These are phyloP conservation scores for Melipona beecheii DNA, from an alignment of 2,888 invertebrate species.

Conservation along the genomic window DNA sequence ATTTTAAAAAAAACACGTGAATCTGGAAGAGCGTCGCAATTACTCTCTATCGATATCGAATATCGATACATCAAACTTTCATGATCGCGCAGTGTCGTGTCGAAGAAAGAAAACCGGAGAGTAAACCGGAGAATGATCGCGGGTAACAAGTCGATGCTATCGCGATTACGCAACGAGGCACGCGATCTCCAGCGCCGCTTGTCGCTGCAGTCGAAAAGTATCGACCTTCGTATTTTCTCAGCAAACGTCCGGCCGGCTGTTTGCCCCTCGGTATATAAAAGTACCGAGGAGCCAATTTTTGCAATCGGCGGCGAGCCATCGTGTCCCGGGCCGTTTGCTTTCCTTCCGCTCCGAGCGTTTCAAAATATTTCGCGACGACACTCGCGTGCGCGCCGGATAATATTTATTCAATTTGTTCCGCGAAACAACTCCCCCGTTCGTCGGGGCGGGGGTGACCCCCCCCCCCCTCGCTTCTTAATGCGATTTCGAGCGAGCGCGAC, in stretches of 20 bases:
- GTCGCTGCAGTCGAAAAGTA: background rate
- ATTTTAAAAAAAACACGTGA: too few relatives aligned
- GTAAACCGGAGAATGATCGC: constrained; percentile 9
- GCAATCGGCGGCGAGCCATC: constrained; percentile 26
- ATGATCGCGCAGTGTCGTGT: too few relatives aligned
- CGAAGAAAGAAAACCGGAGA: background rate
- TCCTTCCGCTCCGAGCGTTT: constrained; percentile 17
- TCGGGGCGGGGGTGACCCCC: background rate
- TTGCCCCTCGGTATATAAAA: constrained; percentile 16
- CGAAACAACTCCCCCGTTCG: constrained; percentile 14
- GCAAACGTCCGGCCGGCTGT: constrained; percentile 21
- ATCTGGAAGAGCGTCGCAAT: too few relatives aligned
- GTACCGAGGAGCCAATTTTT: constrained; percentile 40
- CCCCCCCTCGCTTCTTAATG: constrained; percentile 38
- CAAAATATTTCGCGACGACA: constrained; percentile 51
- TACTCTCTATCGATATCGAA: too few relatives aligned
- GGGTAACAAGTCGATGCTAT: constrained; percentile 13
- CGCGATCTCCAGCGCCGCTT: too few relatives aligned
- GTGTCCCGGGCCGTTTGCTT: constrained; percentile 13
- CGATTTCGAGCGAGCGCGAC: constrained; percentile 7
- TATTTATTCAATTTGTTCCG: constrained; percentile 54
- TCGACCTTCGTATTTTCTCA: constrained; percentile 17
- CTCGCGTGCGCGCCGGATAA: constrained; percentile 17
- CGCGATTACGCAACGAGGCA: constrained; percentile 18
- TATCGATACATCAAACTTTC: too few relatives aligned